Evolutionary conservation across 2,797 vertebrate genomes (phyloP).

Genomic region (Graptemys geographica): DNA sequence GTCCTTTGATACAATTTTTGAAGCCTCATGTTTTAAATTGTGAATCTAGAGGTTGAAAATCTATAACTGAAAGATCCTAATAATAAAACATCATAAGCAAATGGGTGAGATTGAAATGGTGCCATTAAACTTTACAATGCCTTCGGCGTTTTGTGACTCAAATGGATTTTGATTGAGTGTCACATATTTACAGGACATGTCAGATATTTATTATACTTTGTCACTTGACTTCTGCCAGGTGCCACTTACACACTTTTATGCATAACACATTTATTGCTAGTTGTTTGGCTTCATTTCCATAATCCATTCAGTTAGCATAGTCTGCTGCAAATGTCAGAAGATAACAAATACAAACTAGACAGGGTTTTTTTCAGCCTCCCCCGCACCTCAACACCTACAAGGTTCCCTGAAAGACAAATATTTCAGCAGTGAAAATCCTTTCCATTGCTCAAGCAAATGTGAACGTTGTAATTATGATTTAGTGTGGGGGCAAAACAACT

Average conservation of each 20-base stretch:
- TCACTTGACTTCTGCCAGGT: constrained; percentile 65
- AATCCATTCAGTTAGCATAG: not conserved
- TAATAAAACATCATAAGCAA: constrained; percentile 29
- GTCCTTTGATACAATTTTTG: not conserved
- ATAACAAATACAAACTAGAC: constrained; percentile 28
- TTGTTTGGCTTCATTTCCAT: constrained; percentile 48
- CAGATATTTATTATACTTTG: constrained; percentile 37
- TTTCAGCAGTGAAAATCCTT: not conserved
- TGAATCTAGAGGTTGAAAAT: not conserved
- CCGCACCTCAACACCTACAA: not conserved
- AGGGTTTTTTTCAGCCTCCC: not conserved
- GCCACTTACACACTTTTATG: constrained; percentile 24
- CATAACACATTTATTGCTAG: constrained; percentile 37
- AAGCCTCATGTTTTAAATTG: not conserved
- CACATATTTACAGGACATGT: constrained; percentile 43
- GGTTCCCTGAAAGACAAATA: not conserved
- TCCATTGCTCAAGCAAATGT: not conserved
- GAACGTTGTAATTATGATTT: not conserved
- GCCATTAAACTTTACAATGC: constrained; percentile 25
- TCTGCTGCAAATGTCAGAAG: not conserved
- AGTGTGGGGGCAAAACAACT: not conserved
- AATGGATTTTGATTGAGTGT: constrained; percentile 29
- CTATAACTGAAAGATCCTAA: not conserved
- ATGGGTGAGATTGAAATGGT: constrained; percentile 29
- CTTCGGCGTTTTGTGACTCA: not conserved